Percentiles rank a stretch among this genome's conserved stretches.
These are phyloP conservation scores for Hirtodrosophila trivittata DNA, from an alignment of 2,888 invertebrate genomes.

Conservation along the genomic window DNA sequence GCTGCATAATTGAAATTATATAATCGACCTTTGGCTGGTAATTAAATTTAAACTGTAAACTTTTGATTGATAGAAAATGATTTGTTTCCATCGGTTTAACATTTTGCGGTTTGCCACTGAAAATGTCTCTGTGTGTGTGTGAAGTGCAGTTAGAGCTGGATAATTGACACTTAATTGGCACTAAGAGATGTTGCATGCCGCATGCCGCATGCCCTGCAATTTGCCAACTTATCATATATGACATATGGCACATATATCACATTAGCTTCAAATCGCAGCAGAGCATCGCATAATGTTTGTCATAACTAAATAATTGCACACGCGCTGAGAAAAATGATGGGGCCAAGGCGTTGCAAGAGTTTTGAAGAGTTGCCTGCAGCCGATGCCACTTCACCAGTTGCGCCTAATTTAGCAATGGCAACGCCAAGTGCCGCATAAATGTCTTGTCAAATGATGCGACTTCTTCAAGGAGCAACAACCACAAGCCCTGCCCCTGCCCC, in stretches of 20 bases:
- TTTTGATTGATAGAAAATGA: constrained; percentile 23
- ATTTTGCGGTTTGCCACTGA: constrained; percentile 35
- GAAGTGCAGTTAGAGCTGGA: constrained; percentile 25
- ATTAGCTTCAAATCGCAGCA: constrained; percentile 28
- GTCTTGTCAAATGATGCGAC: constrained; percentile 79
- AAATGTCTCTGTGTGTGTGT: constrained; percentile 9
- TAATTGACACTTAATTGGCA: constrained; percentile 40
- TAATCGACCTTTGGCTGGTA: constrained; percentile 22
- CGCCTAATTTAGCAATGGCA: constrained; percentile 74
- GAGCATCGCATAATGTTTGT: constrained; percentile 61
- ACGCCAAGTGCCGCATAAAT: constrained; percentile 79
- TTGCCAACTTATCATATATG: constrained; percentile 45
- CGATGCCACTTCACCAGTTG: constrained; percentile 63
- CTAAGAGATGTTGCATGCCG: constrained; percentile 14
- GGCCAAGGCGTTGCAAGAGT: constrained; percentile 7
- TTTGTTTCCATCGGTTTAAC: constrained; percentile 31
- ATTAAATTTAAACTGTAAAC: constrained; percentile 27
- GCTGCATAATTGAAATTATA: constrained; percentile 31
- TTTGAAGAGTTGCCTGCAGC: constrained; percentile 17
- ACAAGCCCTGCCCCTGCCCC: neutral
- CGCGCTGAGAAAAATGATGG: constrained; percentile 34
- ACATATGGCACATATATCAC: constrained; percentile 57
- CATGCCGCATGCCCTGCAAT: constrained; percentile 39
- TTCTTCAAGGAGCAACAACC: constrained; percentile 51
- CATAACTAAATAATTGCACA: constrained; percentile 73